Percentiles rank a stretch among this genome's conserved stretches.
These are phyloP conservation scores for Drosophila sulfurigaster DNA, from an alignment of 1,140 invertebrate species.

Conservation along the genomic window DNA sequence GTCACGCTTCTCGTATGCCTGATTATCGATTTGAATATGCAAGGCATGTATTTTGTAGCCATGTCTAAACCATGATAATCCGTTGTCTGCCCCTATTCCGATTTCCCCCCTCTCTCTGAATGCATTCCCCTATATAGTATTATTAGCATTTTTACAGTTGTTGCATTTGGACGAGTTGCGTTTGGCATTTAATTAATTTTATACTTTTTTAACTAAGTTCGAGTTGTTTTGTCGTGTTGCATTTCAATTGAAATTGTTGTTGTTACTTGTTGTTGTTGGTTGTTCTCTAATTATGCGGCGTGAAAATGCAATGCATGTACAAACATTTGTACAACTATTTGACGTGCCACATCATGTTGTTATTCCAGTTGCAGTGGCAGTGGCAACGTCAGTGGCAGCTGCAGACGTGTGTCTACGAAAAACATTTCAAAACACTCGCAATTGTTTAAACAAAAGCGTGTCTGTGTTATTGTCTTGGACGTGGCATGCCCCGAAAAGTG, in stretches of 20 bases:
- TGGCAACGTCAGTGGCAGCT: neutral
- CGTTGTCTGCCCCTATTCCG: too few relatives aligned
- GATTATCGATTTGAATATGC: constrained; percentile 49
- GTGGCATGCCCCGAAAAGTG: constrained; percentile 5
- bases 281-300: constrained; percentile 72
- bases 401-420: constrained; percentile 64
- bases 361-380: constrained; percentile 37
- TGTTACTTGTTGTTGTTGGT: constrained; percentile 25
- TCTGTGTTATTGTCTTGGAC: neutral
- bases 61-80: neutral
- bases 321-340: constrained; percentile 64
- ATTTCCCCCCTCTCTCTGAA: neutral
- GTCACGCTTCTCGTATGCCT: constrained; percentile 40
- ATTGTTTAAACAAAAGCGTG: constrained; percentile 67
- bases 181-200: constrained; percentile 77
- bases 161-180: constrained; percentile 28
- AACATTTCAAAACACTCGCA: constrained; percentile 40
- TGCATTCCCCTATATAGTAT: constrained; percentile 5
- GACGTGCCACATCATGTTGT: constrained; percentile 54
- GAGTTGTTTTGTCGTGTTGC: constrained; percentile 28
- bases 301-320: constrained; percentile 80
- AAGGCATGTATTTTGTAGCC: constrained; percentile 50
- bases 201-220: constrained; percentile 39
- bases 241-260: constrained; percentile 58
- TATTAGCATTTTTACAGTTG: constrained; percentile 60